Conservation (phyloP, 2,113 vertebrate species). For the Burhinus bistriatus region DNA sequence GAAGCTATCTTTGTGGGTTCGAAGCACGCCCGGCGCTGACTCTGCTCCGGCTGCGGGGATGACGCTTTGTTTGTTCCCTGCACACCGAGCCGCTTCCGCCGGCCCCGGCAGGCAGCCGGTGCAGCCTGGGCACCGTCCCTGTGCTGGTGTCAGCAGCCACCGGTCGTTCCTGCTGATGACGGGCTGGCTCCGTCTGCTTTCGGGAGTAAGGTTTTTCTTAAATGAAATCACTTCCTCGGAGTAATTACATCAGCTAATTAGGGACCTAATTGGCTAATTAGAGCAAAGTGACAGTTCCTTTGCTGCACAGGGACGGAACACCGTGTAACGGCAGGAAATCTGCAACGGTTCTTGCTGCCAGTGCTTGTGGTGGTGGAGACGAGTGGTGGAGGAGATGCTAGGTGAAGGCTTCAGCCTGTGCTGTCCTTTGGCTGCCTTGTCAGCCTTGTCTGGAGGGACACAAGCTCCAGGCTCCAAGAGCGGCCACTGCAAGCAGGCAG, state of each 20-base stretch:
- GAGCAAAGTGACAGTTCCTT: neutral
- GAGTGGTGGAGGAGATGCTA: neutral
- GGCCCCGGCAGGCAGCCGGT: neutral
- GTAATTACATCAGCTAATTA: slow-evolving; percentile 4
- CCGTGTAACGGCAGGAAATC: neutral
- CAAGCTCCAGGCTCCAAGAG: neutral
- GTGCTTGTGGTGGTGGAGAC: accelerated
- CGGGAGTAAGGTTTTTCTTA: neutral
- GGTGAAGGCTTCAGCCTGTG: neutral
- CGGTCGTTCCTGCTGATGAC: neutral
- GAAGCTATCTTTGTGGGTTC: neutral
- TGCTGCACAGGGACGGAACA: neutral
- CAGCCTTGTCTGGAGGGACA: neutral
- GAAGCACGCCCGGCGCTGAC: neutral
- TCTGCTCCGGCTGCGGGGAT: neutral
- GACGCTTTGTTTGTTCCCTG: neutral
- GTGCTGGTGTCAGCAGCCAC: neutral
- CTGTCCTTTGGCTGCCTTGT: neutral
- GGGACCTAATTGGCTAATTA: neutral
- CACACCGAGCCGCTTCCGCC: neutral
- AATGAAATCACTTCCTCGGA: neutral
- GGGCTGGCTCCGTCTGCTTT: neutral
- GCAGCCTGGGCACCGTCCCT: neutral
- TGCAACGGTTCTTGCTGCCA: neutral
- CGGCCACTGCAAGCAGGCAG: accelerated